These are phyloP conservation scores for Pampus argenteus DNA, from an alignment of 2,797 vertebrate genomes.

Conservation along the genomic window DNA sequence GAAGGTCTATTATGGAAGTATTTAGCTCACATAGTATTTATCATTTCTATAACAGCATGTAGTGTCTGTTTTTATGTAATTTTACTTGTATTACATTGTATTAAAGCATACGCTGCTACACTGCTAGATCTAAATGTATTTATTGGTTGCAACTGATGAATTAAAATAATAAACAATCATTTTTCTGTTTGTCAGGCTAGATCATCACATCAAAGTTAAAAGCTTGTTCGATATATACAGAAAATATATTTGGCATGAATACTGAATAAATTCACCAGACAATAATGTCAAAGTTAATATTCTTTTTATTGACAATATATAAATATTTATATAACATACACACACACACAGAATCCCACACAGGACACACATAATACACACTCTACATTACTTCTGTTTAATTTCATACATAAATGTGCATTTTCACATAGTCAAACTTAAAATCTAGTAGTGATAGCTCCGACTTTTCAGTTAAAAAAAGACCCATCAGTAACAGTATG, in stretches of 20 bases:
- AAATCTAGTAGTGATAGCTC: not conserved
- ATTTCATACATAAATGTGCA: not conserved
- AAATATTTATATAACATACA: not conserved
- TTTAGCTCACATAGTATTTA: not conserved
- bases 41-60: not conserved
- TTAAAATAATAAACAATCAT: too few relatives aligned
- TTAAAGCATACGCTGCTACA: not conserved
- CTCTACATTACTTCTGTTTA: constrained; percentile 3
- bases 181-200: not conserved
- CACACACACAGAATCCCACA: not conserved
- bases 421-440: not conserved
- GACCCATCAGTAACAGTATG: not conserved
- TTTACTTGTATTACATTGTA: not conserved
- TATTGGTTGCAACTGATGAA: not conserved
- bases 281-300: constrained; percentile 5
- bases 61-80: not conserved
- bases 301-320: constrained; percentile 52
- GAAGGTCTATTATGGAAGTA: not conserved
- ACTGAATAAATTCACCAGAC: not conserved
- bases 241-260: not conserved
- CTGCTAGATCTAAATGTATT: not conserved
- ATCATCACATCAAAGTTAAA: not conserved
- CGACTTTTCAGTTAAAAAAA: not conserved
- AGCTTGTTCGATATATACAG: not conserved
- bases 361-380: not conserved